Evolutionary conservation across 2,113 vertebrate species (phyloP).

Genomic region (Hydropotes inermis): DNA sequence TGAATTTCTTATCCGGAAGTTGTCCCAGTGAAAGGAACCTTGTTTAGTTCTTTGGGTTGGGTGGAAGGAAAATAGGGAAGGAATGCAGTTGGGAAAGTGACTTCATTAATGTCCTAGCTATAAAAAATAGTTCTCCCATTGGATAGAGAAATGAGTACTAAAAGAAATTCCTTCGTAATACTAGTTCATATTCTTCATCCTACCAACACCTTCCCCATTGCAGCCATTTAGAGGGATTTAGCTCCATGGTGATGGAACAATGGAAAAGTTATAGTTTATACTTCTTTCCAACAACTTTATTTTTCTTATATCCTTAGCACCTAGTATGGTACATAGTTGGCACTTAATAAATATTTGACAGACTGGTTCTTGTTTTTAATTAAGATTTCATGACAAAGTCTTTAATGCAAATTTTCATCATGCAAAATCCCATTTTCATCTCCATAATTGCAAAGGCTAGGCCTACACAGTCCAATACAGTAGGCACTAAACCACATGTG

Average conservation of each 20-base stretch:
- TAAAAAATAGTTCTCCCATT: neutral
- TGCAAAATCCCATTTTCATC: neutral
- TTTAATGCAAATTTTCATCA: neutral
- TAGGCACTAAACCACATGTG: neutral
- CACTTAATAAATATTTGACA: neutral
- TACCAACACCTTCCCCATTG: rapidly evolving
- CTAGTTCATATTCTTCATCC: neutral
- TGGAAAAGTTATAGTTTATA: neutral
- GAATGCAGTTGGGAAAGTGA: neutral
- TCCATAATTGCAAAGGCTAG: neutral
- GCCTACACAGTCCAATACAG: neutral
- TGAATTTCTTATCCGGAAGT: neutral
- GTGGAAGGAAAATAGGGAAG: rapidly evolving
- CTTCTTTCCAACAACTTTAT: neutral
- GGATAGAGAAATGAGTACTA: neutral
- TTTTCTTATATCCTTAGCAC: neutral
- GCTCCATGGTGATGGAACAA: neutral
- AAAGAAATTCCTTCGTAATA: neutral
- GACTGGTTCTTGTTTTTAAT: neutral
- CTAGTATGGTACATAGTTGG: neutral
- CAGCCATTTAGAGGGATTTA: neutral
- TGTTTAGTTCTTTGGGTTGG: neutral
- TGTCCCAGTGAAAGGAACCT: neutral
- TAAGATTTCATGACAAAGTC: neutral
- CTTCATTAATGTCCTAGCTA: neutral